Base-by-base conservation (phyloP, 2,113 vertebrate species). In the Sander vitreus region DNA sequence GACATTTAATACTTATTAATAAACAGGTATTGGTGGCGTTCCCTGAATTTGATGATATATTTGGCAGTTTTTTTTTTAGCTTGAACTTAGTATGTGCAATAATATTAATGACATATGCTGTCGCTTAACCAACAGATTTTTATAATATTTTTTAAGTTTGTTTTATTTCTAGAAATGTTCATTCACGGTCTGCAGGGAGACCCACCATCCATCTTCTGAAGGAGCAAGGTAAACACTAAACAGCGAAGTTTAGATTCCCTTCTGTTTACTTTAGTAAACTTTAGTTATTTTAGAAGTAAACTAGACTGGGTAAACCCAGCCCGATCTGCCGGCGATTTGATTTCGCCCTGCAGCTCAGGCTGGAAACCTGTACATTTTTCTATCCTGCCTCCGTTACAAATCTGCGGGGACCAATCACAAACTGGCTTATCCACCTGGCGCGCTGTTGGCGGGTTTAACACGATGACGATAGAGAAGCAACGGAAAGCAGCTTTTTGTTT, bases 181-280 rank as follows among this genome's bases (percentile, higher is more conserved):
- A 99, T 85, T 99, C 98, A 15, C 96, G 97, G 19, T 99, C 98
- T 84, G 98, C 98, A 77, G 98, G 98, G 93, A 94, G 98, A 93
- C 98, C 98, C 80, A 97, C 97, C 36, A 97, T 99, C 89, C 96
- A 94, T 62, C 97, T 99, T 63, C 91, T 99, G 76, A 97, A 94
- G 80, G 97, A 99, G 33, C 96, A 97, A 95, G 98, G 98, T 99
- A 93, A 72, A 57, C 27, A 36, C 2, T 99, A 93, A 72, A 57
- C 27, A 36, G 3, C 7, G 1, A 7, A 15, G 23, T 30, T 74
- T 33, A n/a, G 2, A 8, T 72, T 63, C n/a, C 54, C 0, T 43
- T 5, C 13, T 12, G 0, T 39, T 59, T 13, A 9, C 15, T 70
- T 7, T 7, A 54, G 33, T 2, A n/a, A n/a, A n/a, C n/a, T n/a